Conservation (phyloP, 2,888 invertebrate genomes). For the Schizaphis graminum region DNA sequence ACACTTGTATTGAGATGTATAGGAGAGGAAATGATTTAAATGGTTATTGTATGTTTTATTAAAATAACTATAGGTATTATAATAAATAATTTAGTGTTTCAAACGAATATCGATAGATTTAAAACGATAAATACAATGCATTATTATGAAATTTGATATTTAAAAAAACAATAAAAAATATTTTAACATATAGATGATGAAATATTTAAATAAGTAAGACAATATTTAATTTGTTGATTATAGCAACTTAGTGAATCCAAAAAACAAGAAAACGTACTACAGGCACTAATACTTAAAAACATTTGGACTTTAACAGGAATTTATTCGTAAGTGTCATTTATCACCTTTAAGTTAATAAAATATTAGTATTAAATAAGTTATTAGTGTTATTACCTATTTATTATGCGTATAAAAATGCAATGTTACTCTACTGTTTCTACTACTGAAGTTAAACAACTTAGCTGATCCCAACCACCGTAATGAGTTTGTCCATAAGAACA, state of each 20-base stretch:
- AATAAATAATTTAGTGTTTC: background rate
- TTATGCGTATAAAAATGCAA: background rate
- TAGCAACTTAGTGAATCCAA: background rate
- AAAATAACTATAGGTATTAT: background rate
- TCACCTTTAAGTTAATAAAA: background rate
- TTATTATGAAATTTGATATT: background rate
- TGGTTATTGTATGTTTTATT: background rate
- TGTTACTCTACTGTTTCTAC: background rate
- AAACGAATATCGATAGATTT: background rate
- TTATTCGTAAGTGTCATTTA: background rate
- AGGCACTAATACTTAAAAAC: background rate
- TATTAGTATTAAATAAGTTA: background rate
- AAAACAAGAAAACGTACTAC: background rate
- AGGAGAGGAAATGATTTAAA: background rate
- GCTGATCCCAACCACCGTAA: background rate
- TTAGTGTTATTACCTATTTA: background rate
- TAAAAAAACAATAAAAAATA: background rate
- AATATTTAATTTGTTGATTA: background rate
- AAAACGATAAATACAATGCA: background rate
- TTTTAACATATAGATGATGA: background rate
- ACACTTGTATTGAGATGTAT: background rate
- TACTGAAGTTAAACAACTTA: background rate
- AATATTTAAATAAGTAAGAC: background rate
- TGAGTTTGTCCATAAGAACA: background rate
- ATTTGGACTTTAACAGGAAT: constrained; percentile 13